A percentile compares a stretch with the other conserved stretches of the same genome.
phyloP scores from a whole-genome alignment of 2,113 vertebrate species.

The Perognathus longimembris region DNA sequence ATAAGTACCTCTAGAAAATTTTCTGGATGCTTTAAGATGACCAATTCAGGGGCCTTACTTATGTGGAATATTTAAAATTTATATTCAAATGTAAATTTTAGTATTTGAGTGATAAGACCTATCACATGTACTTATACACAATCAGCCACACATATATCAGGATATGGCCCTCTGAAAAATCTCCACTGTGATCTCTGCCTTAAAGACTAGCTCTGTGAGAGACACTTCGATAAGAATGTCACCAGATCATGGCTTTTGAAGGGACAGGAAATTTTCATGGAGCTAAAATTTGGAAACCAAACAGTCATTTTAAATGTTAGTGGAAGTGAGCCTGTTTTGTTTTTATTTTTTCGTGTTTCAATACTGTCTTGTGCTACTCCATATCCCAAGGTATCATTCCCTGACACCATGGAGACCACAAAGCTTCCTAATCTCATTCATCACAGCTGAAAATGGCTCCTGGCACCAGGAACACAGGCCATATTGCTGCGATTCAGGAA shows the following conservation, averaged over 20 bases:
- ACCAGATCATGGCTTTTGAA: not conserved
- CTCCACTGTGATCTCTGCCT: not conserved
- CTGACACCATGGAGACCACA: accelerated
- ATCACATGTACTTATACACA: not conserved
- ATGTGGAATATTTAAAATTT: not conserved
- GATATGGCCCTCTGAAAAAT: not conserved
- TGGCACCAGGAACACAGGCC: not conserved
- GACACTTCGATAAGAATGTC: not conserved
- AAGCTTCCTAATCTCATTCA: slow-evolving; percentile 5
- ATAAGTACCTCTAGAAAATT: not conserved
- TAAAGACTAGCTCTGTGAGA: slow-evolving; percentile 5
- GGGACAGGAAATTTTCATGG: not conserved
- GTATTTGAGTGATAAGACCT: not conserved
- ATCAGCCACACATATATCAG: not conserved
- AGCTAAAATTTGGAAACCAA: slow-evolving; percentile 31
- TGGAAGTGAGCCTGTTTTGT: not conserved
- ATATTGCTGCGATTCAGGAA: slow-evolving; percentile 5
- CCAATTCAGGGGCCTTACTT: not conserved
- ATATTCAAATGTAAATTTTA: not conserved
- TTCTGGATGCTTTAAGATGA: not conserved
- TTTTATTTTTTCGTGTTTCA: not conserved
- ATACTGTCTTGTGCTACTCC: not conserved
- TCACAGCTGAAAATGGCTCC: slow-evolving; percentile 57
- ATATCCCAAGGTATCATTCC: not conserved
- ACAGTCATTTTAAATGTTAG: not conserved